Conservation (phyloP, 2,888 invertebrate species). For the Gordius sp. region DNA sequence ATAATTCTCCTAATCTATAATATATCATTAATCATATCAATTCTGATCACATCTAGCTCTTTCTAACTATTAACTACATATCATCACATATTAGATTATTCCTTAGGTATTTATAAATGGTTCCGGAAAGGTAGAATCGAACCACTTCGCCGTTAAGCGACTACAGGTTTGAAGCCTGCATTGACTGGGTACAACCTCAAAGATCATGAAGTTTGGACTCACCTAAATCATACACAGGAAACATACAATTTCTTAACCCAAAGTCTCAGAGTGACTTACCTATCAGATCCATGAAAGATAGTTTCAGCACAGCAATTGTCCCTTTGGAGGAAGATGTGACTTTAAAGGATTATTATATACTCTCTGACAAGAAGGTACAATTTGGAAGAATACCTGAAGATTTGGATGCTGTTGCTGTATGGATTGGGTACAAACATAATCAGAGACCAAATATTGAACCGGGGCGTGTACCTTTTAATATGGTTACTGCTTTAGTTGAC, state of each 20-base stretch:
- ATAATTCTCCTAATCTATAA: too few relatives aligned
- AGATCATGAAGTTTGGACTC: slow-evolving; percentile 7
- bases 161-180: too few relatives aligned
- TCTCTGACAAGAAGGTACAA: slow-evolving; percentile 31
- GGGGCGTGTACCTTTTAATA: slow-evolving; percentile 31
- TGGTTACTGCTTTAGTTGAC: slow-evolving; percentile 49
- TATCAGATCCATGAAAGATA: slow-evolving; percentile 39
- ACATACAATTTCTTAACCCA: slow-evolving; percentile 35
- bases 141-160: too few relatives aligned
- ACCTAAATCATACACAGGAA: slow-evolving; percentile 27
- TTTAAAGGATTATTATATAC: slow-evolving; percentile 39
- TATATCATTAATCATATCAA: too few relatives aligned
- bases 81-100: too few relatives aligned
- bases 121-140: too few relatives aligned
- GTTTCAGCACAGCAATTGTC: slow-evolving; percentile 40
- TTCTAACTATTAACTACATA: too few relatives aligned
- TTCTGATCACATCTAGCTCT: too few relatives aligned
- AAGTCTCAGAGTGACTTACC: slow-evolving; percentile 37
- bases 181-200: slow-evolving; percentile 13
- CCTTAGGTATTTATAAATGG: too few relatives aligned
- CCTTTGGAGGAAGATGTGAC: slow-evolving; percentile 37
- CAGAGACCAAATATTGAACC: slow-evolving; percentile 35
- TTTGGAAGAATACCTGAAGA: slow-evolving; percentile 47
- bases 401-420: slow-evolving; percentile 50
- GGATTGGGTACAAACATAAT: slow-evolving; percentile 41